A percentile compares a stretch with the other conserved stretches of the same genome.
Conservation (phyloP, 2,888 invertebrate genomes). For the Trilocha varians region DNA sequence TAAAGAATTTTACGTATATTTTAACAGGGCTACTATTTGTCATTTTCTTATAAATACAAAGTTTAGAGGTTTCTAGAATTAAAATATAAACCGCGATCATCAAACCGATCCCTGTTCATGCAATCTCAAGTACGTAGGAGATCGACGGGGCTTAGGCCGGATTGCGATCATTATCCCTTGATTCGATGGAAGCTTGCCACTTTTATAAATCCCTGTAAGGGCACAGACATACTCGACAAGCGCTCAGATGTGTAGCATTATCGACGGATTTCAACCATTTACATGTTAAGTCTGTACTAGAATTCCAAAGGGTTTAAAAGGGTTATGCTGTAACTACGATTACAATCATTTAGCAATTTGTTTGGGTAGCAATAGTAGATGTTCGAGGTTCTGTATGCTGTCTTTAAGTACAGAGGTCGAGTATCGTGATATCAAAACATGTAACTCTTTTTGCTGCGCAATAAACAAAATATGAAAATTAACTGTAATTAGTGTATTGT, state of each 20-base stretch:
- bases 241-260: slow-evolving; percentile 28
- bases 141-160: slow-evolving; percentile 34
- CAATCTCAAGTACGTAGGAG: slow-evolving; percentile 20
- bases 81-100: slow-evolving; percentile 5
- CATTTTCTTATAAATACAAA: neutral
- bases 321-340: no score
- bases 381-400: no score
- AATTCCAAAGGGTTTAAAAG: slow-evolving; percentile 1
- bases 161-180: slow-evolving; percentile 50
- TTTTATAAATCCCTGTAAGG: slow-evolving; percentile 42
- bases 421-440: no score
- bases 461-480: no score
- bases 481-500: no score
- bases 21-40: no score
- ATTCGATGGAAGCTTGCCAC: slow-evolving; percentile 40
- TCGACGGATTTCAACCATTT: slow-evolving; percentile 29
- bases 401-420: no score
- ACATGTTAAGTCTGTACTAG: slow-evolving; percentile 30
- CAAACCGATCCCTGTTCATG: slow-evolving; percentile 4
- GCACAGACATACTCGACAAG: slow-evolving; percentile 35
- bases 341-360: no score
- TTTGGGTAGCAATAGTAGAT: no score
- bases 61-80: slow-evolving; percentile 3
- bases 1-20: neutral
- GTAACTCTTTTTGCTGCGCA: no score